A percentile compares a stretch with the other conserved stretches of the same genome.
Conservation (phyloP, 2,888 invertebrate species). For the Coelinius sp. region DNA sequence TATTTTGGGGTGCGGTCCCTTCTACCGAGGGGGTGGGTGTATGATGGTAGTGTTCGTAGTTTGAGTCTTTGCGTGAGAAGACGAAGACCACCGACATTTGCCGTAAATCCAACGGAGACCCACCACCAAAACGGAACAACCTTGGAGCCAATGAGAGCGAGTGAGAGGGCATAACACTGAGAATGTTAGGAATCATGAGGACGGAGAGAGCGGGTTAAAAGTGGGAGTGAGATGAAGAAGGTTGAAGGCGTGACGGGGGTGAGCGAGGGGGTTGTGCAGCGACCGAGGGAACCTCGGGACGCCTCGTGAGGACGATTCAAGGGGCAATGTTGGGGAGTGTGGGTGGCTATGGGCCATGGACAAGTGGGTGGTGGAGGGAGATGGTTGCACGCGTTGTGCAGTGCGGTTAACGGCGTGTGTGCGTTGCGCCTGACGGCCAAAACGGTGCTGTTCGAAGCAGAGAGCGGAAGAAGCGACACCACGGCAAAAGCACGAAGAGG, state of each 20-base stretch:
- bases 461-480: constrained; percentile 56
- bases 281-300: constrained; percentile 42
- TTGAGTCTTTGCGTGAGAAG: background rate
- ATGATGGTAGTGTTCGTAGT: background rate
- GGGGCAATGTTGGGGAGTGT: constrained; percentile 18
- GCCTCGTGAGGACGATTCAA: constrained; percentile 43
- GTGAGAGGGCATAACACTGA: background rate
- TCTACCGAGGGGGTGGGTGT: background rate
- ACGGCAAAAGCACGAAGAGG: constrained; percentile 47
- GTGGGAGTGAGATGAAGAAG: constrained; percentile 35
- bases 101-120: background rate
- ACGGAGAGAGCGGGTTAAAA: constrained; percentile 44
- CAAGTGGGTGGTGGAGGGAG: constrained; percentile 40
- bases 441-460: constrained; percentile 58
- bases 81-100: background rate
- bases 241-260: constrained; percentile 10
- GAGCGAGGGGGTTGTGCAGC: background rate
- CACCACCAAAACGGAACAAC: background rate
- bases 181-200: constrained; percentile 42
- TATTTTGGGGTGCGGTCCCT: constrained; percentile 69
- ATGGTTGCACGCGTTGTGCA: constrained; percentile 65
- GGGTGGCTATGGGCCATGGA: constrained; percentile 44
- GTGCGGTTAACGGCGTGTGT: constrained; percentile 66
- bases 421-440: constrained; percentile 66
- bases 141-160: background rate